Conservation (phyloP, 1,140 invertebrate species). For the Rhyzopertha dominica region DNA sequence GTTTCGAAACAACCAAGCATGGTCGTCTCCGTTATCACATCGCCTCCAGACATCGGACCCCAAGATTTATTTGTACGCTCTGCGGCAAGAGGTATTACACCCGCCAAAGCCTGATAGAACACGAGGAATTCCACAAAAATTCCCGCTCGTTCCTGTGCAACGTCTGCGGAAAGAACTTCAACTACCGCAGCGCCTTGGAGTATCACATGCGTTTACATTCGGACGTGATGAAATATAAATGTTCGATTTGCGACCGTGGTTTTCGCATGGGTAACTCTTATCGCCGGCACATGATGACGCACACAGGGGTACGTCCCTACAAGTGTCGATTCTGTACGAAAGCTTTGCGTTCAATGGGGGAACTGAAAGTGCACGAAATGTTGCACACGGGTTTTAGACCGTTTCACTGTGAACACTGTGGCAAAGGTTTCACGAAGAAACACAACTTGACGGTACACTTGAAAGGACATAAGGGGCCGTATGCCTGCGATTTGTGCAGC, state of each 20-base stretch:
- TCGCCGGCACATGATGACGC: constrained; percentile 6
- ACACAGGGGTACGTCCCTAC: constrained; percentile 9
- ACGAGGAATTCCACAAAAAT: constrained; percentile 72
- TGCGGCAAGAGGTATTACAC: constrained; percentile 21
- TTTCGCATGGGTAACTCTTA: constrained; percentile 20
- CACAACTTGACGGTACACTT: constrained; percentile 12
- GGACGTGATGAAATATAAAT: constrained; percentile 32
- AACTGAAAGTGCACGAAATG: constrained; percentile 8
- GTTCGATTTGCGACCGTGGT: constrained; percentile 29
- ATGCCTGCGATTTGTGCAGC: constrained; percentile 2
- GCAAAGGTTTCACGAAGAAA: constrained; percentile 2
- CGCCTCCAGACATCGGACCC: neutral
- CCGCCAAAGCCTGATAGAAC: constrained; percentile 36
- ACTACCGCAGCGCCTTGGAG: constrained; percentile 14
- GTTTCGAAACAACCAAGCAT: too few species aligned
- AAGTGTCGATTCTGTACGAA: constrained; percentile 6
- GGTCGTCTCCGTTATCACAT: too few species aligned
- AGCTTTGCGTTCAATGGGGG: constrained; percentile 9
- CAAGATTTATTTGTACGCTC: constrained; percentile 9
- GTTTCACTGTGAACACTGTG: constrained; percentile 13
- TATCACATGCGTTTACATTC: constrained; percentile 24
- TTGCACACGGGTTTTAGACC: constrained; percentile 2
- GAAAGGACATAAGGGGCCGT: constrained; percentile 2
- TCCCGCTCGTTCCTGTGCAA: constrained; percentile 66
- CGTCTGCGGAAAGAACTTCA: constrained; percentile 63